Evolutionary conservation across 2,888 invertebrate genomes (phyloP), one percentile per base, ranked within the genome.

Genomic region (Cryptocephalus primarius): DNA sequence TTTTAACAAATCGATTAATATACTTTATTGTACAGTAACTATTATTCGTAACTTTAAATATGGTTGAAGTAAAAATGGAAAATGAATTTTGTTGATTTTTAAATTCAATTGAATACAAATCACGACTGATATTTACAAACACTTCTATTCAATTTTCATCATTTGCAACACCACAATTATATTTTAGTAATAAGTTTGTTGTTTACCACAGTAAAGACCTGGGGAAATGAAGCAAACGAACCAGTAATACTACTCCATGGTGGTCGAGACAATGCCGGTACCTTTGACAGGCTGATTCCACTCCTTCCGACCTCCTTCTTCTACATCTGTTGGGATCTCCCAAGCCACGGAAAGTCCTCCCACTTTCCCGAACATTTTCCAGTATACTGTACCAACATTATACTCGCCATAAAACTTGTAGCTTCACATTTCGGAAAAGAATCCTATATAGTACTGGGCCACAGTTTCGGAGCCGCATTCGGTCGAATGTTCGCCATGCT

Each of bases 191-290:
- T 22, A 22, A n/a, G 4, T n/a, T 31, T 32, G 12, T 12, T 34
- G 22, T 44, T 40, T 44, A 52, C 60, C 50, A 39, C 68, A 80
- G 81, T 75, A 12, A 72, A 79, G 62, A 72, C 77, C 49, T 82
- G 80, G 80, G 82, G 82, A 1, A 66, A 75, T 48, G 70, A 72
- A 55, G 60, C 63, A 14, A 66, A 75, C 40, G 73, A 75, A 1
- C 75, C 77, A 0, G 72, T 80, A 8, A 60, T 83, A 14, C 70
- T 76, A 4, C 67, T 78, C 14, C 82, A 82, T 55, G 82, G 82
- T 0, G 60, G 69, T 48, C 66, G 74, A 55, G 82, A 82, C 61
- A 78, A 79, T 8, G 76, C 77, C 0, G 77, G 76, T 1, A 71
- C 75, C 39, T 82, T 79, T 62, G 72, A 80, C 46, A 69, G 72